A percentile compares a stretch with the other conserved stretches of the same genome.
These are phyloP conservation scores for Acronicta psi DNA, from an alignment of 2,888 invertebrate species.

Conservation along the genomic window DNA sequence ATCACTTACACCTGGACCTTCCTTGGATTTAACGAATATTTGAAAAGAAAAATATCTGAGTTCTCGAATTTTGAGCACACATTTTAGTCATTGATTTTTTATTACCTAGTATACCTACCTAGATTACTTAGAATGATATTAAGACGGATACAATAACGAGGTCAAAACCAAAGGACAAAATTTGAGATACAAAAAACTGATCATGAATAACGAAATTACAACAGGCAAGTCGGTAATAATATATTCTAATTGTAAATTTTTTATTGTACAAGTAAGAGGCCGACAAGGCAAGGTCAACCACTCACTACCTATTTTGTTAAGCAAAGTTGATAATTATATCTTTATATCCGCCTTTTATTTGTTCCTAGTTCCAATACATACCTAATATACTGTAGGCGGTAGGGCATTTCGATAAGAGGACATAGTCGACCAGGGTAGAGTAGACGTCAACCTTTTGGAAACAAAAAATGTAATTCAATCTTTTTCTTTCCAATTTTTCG, in stretches of 20 bases:
- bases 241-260: conserved; percentile 41
- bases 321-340: conserved; percentile 34
- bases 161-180: conserved; percentile 27
- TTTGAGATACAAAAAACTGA: neutral
- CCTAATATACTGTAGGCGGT: no score
- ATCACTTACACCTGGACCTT: no score
- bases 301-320: conserved; percentile 69
- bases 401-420: neutral
- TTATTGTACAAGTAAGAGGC: conserved; percentile 51
- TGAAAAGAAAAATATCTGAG: no score
- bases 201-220: conserved; percentile 46
- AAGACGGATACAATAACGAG: conserved; percentile 37
- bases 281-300: conserved; percentile 73
- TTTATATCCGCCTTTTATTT: conserved; percentile 73
- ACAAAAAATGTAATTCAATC: no score
- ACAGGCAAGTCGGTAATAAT: conserved; percentile 5
- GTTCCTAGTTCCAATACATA: conserved; percentile 8
- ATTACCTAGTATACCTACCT: no score
- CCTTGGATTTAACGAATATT: no score
- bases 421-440: no score
- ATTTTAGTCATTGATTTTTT: no score
- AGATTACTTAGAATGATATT: conserved; percentile 18
- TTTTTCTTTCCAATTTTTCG: no score
- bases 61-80: no score
- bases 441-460: no score